phyloP scores from a whole-genome alignment of 2,797 vertebrate genomes.

The Hydrolagus colliei region DNA sequence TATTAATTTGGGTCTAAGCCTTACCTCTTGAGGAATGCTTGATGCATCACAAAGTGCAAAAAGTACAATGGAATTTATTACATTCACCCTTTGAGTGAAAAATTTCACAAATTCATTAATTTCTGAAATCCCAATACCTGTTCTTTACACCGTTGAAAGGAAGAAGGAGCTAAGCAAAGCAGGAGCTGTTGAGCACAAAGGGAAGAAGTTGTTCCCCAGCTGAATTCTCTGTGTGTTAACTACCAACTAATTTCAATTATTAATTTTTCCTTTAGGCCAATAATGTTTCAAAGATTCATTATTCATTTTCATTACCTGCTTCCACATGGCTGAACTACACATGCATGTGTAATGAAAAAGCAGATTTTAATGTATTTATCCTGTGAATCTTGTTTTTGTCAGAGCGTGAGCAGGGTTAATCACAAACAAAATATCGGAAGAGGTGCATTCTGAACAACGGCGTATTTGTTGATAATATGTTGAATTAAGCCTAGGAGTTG shows the following conservation, averaged over 20 bases:
- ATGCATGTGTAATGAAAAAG: background rate
- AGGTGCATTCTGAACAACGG: background rate
- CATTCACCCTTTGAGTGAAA: background rate
- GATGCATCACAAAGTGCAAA: background rate
- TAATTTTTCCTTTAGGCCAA: background rate
- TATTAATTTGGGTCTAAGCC: too few relatives aligned
- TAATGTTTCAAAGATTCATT: background rate
- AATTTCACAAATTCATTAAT: background rate
- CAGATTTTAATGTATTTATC: background rate
- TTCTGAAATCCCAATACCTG: background rate
- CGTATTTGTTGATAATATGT: background rate
- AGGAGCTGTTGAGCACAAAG: background rate
- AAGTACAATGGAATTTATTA: background rate
- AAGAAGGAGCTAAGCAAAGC: background rate
- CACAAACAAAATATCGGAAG: slow-evolving; percentile 5
- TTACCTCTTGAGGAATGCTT: background rate
- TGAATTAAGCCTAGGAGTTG: background rate
- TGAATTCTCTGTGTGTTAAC: slow-evolving; percentile 25
- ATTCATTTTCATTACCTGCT: slow-evolving; percentile 5
- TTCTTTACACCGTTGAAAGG: background rate
- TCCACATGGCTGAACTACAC: background rate
- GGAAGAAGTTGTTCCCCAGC: background rate
- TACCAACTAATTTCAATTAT: slow-evolving; percentile 27
- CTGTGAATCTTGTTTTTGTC: background rate
- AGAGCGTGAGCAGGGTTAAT: too few relatives aligned